Base-by-base conservation (phyloP, 2,113 vertebrate species). In the Pongo pygmaeus region DNA sequence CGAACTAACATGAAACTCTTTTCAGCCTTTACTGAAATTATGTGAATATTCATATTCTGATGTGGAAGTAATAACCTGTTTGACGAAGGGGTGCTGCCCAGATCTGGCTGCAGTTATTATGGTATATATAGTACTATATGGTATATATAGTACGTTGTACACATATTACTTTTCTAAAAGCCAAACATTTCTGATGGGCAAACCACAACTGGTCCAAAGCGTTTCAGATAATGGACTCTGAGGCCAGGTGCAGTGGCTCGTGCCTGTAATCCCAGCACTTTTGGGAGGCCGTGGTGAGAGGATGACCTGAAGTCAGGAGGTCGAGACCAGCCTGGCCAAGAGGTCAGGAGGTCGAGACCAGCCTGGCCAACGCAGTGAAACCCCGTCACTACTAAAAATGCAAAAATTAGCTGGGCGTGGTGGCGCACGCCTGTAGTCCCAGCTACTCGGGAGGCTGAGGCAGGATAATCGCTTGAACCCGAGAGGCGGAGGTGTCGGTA, bases 131-230 rank as follows among this genome's bases (percentile, higher is more conserved):
- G 50, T 13, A 40, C 23, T 38, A 38, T 88, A 79, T 5, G 84
- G 38, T 77, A 75, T 78, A 89, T 38, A 35, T 46, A 78, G 50
- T 13, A 40, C 23, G n/a, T 27, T 10, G 74, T 32, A 38, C 35
- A 17, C 23, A 46, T 48, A 87, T 35, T 89, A 77, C 59, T 67
- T 92, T 88, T 77, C 61, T 86, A 81, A 96, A 95, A 84, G 95
- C 11, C 67, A 96, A 70, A 93, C 8, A 90, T 38, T 97, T 88
- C 57, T 95, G 16, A 86, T 25, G 91, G 84, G 55, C 35, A 90
- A 96, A 91, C 72, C n/a, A 77, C 46, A 95, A 88, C n/a, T 81
- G 32, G n/a, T 11, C 46, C 52, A 48, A 91, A 80, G 80, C 61
- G 23, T 74, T 97, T 96, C 94, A 74, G 61, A 32, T 30, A 64